phyloP scores from a whole-genome alignment of 2,888 invertebrate genomes.

The Archips crataeganus region DNA sequence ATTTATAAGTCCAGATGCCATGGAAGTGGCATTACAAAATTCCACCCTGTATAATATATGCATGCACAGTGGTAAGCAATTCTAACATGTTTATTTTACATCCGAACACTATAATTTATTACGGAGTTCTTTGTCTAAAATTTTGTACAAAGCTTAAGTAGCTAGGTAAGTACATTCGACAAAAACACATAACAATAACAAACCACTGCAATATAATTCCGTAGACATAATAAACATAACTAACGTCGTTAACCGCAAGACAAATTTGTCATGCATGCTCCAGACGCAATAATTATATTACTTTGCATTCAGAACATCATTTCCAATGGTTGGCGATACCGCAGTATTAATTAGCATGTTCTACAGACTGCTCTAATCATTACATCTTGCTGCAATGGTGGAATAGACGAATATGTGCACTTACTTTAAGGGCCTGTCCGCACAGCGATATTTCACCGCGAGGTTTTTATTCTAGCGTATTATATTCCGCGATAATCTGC shows the following conservation, averaged over 20 bases:
- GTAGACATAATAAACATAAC: slow-evolving; percentile 4
- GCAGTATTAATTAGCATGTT: slow-evolving; percentile 13
- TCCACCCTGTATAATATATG: too few relatives aligned
- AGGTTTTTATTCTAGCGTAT: too few relatives aligned
- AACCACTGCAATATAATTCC: neutral
- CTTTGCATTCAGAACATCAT: neutral
- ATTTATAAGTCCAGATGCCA: too few relatives aligned
- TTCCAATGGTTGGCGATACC: slow-evolving; percentile 22
- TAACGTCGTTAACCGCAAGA: slow-evolving; percentile 16
- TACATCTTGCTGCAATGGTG: neutral
- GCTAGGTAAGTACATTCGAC: neutral
- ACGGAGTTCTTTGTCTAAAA: neutral
- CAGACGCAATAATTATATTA: slow-evolving; percentile 12
- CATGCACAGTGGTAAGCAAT: too few relatives aligned
- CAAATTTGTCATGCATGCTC: slow-evolving; percentile 23
- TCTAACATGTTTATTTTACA: too few relatives aligned
- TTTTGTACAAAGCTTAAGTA: neutral
- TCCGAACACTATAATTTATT: too few relatives aligned
- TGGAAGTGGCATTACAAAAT: too few relatives aligned
- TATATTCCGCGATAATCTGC: too few relatives aligned
- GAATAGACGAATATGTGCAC: neutral
- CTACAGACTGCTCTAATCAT: slow-evolving; percentile 3
- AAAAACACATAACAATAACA: neutral
- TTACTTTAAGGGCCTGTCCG: neutral
- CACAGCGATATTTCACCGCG: too few relatives aligned